Conservation (phyloP, 2,797 vertebrate genomes). For the Lutjanus argentimaculatus region DNA sequence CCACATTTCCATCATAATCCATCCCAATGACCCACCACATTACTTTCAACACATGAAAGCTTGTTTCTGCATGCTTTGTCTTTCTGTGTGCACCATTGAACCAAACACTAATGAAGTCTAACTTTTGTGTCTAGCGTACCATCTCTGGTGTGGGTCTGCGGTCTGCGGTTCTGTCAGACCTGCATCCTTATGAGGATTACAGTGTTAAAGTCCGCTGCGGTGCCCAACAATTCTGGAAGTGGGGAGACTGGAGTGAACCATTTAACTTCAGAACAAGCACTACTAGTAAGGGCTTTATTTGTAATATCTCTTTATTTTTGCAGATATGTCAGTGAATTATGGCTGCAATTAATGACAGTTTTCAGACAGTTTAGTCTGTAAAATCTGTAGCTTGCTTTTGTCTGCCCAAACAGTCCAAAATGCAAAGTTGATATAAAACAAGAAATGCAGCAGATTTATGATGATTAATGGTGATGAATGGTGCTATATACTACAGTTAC, state of each 20-base stretch:
- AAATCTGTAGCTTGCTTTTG: background rate
- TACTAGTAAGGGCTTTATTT: slow-evolving; percentile 69
- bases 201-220: slow-evolving; percentile 77
- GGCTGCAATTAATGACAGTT: background rate
- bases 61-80: background rate
- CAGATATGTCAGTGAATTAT: background rate
- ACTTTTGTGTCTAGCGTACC: slow-evolving; percentile 68
- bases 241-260: slow-evolving; percentile 82
- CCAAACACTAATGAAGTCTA: slow-evolving; percentile 15
- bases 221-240: slow-evolving; percentile 84
- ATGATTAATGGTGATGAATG: too few species aligned
- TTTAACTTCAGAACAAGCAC: slow-evolving; percentile 74
- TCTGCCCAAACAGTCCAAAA: background rate
- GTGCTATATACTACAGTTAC: too few species aligned
- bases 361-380: background rate
- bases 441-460: background rate
- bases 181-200: slow-evolving; percentile 79
- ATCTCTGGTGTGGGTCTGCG: slow-evolving; percentile 77
- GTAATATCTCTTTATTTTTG: background rate
- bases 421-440: background rate
- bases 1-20: background rate
- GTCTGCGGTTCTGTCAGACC: slow-evolving; percentile 59
- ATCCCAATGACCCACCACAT: background rate
- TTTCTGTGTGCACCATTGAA: background rate
- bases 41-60: background rate